These are phyloP conservation scores for Glareola pratincola DNA, from an alignment of 2,113 vertebrate species.

Conservation along the genomic window DNA sequence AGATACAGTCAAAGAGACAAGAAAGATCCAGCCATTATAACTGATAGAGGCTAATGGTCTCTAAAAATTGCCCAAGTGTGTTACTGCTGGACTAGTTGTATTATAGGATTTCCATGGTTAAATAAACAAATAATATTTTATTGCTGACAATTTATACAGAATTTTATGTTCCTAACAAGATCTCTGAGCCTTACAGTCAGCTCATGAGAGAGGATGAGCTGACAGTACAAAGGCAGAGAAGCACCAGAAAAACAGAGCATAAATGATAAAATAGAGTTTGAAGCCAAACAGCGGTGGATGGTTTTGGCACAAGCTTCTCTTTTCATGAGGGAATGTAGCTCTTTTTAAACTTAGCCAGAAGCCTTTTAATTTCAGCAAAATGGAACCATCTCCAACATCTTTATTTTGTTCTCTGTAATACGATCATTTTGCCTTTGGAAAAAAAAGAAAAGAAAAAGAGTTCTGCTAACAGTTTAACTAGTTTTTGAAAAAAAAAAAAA, in stretches of 20 bases:
- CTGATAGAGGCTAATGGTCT: background rate
- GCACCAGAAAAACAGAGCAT: background rate
- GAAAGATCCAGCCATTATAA: background rate
- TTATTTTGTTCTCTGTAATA: background rate
- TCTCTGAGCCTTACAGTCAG: background rate
- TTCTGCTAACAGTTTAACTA: background rate
- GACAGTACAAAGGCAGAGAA: constrained; percentile 10
- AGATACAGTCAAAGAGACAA: background rate
- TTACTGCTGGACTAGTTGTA: background rate
- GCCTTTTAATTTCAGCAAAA: constrained; percentile 42
- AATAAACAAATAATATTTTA: constrained; percentile 50
- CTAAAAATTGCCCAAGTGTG: background rate
- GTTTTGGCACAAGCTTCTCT: background rate
- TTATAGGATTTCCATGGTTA: background rate
- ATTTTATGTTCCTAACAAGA: constrained; percentile 23
- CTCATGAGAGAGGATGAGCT: background rate
- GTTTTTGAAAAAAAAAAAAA: background rate
- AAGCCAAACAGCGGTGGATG: background rate
- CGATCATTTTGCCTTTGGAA: background rate
- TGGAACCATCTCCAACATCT: background rate
- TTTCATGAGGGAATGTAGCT: background rate
- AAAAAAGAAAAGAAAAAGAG: background rate
- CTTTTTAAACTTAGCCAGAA: constrained; percentile 23
- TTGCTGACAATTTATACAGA: constrained; percentile 9
- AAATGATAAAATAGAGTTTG: constrained; percentile 18